Conservation (phyloP, 2,113 vertebrate genomes). For the Axis porcinus region DNA sequence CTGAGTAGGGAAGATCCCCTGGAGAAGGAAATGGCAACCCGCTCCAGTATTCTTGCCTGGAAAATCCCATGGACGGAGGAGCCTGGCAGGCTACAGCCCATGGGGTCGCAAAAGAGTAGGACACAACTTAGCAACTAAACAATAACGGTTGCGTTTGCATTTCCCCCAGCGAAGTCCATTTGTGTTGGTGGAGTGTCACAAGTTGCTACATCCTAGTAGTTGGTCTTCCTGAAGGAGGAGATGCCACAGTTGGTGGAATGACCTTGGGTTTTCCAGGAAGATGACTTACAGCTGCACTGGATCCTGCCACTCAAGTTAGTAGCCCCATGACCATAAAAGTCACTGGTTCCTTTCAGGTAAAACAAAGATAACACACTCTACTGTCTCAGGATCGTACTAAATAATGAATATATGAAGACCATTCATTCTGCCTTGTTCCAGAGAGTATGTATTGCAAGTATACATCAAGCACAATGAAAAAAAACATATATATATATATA, state of each 20-base stretch:
- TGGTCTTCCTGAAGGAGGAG: neutral
- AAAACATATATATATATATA: neutral
- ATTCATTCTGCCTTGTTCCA: neutral
- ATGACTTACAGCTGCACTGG: neutral
- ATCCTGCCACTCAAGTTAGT: neutral
- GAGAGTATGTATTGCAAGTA: fast-evolving
- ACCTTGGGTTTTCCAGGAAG: neutral
- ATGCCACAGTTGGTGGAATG: fast-evolving
- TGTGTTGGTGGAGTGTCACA: no score
- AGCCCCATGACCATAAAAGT: neutral
- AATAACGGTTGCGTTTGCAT: fast-evolving
- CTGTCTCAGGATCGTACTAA: fast-evolving
- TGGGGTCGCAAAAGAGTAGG: neutral
- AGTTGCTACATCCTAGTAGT: fast-evolving
- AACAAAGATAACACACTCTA: neutral
- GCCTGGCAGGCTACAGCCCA: neutral
- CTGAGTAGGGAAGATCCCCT: neutral
- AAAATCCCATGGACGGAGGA: neutral
- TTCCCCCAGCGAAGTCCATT: neutral
- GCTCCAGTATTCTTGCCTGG: neutral
- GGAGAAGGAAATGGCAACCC: neutral
- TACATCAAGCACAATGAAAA: fast-evolving
- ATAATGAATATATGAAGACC: neutral
- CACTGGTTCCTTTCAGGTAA: fast-evolving
- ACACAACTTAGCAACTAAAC: neutral